phyloP scores from a whole-genome alignment of 2,113 vertebrate genomes.

The Rhea americana region DNA sequence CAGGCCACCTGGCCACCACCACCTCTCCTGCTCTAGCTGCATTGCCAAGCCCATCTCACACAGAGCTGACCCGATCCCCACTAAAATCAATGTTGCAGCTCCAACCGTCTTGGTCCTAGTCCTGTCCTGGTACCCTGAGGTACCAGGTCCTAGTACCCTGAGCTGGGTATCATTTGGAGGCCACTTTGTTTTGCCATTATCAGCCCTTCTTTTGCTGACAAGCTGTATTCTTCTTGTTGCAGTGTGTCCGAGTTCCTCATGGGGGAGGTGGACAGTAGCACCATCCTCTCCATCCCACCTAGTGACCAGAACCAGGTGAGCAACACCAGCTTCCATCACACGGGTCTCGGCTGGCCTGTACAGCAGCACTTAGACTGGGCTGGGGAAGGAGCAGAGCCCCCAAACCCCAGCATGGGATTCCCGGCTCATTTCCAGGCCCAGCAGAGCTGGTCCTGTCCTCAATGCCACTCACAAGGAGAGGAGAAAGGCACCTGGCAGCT shows the following conservation, averaged over 20 bases:
- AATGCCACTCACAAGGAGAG: background rate
- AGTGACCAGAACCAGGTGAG: constrained; percentile 92
- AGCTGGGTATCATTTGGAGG: background rate
- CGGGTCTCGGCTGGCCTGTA: fast-evolving
- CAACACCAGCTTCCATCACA: fast-evolving
- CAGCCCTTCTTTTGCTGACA: background rate
- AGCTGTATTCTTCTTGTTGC: background rate
- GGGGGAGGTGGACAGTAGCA: constrained; percentile 97
- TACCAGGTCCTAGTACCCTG: fast-evolving
- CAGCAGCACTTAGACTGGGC: fast-evolving
- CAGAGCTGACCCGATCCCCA: background rate
- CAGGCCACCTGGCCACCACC: background rate
- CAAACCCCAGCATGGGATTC: fast-evolving
- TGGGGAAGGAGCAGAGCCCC: background rate
- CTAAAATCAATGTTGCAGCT: background rate
- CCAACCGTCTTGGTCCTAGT: fast-evolving
- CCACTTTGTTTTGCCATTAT: background rate
- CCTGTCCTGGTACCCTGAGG: background rate
- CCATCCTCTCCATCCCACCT: constrained; percentile 88
- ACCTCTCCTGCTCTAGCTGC: background rate
- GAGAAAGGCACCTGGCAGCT: background rate
- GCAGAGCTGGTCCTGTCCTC: background rate
- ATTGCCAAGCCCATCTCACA: fast-evolving
- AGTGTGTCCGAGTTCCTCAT: constrained; percentile 95
- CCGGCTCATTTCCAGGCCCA: fast-evolving